A percentile compares a stretch with the other conserved stretches of the same genome.
Evolutionary conservation across 2,888 invertebrate genomes (phyloP).

Genomic region (Melipona bicolor): DNA sequence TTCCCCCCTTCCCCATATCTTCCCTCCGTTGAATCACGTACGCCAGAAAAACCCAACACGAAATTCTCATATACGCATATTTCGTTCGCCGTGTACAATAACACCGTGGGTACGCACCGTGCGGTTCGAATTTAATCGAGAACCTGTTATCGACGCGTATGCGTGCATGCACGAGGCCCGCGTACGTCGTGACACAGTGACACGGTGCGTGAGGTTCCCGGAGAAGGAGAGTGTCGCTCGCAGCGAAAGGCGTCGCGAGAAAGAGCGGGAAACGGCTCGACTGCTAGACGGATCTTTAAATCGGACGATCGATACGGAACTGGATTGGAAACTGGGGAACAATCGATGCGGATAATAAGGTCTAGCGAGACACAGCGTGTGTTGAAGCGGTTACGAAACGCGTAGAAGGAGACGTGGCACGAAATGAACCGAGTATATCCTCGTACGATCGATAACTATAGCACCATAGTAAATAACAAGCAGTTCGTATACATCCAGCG

Average conservation of each 20-base stretch:
- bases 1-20: no score
- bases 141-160: slow-evolving; percentile 52
- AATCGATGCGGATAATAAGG: neutral
- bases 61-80: slow-evolving; percentile 6
- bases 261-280: slow-evolving; percentile 60
- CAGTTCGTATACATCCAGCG: slow-evolving; percentile 53
- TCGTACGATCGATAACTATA: slow-evolving; percentile 69
- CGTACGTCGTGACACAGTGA: slow-evolving; percentile 61
- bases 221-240: slow-evolving; percentile 17
- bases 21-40: neutral
- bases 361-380: slow-evolving; percentile 13
- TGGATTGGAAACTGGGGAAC: neutral
- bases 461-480: slow-evolving; percentile 61
- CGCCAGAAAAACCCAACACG: neutral
- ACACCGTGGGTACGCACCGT: neutral
- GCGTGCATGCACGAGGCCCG: slow-evolving; percentile 18
- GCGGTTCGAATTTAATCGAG: slow-evolving; percentile 30
- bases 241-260: slow-evolving; percentile 15
- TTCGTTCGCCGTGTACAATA: neutral
- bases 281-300: slow-evolving; percentile 29
- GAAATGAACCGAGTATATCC: slow-evolving; percentile 67
- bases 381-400: slow-evolving; percentile 54
- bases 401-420: slow-evolving; percentile 53
- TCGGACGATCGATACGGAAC: neutral
- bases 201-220: slow-evolving; percentile 56